Conservation (phyloP, 2,797 vertebrate genomes). For the Triplophysa bombifrons region DNA sequence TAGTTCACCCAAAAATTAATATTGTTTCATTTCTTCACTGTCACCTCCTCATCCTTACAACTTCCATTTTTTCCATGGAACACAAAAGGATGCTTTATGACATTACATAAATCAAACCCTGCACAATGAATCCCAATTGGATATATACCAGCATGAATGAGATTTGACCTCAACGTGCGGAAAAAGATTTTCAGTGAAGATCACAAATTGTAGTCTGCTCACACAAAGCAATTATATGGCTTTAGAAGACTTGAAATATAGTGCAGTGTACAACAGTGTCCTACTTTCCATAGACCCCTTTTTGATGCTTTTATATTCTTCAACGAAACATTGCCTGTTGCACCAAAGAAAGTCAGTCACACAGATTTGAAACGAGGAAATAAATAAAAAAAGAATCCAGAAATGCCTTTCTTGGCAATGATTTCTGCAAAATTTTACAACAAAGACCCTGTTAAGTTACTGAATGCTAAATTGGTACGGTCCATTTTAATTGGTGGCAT, state of each 20-base stretch:
- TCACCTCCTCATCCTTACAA: neutral
- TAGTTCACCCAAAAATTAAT: constrained; percentile 7
- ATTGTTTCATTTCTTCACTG: constrained; percentile 9
- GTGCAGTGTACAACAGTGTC: neutral
- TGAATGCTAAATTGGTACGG: constrained; percentile 24
- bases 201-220: neutral
- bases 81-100: neutral
- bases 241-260: neutral
- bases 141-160: neutral
- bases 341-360: neutral
- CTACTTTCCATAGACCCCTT: neutral
- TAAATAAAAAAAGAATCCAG: neutral
- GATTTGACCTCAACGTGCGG: neutral
- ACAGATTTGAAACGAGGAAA: neutral
- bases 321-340: neutral
- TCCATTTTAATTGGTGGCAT: constrained; percentile 6
- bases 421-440: neutral
- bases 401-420: neutral
- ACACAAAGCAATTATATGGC: neutral
- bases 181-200: neutral
- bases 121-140: neutral
- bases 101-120: neutral
- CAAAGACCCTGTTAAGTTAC: constrained; percentile 14
- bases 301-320: neutral
- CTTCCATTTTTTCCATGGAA: neutral